Conservation (phyloP, 2,888 invertebrate species). For the Pollenia labialis region DNA sequence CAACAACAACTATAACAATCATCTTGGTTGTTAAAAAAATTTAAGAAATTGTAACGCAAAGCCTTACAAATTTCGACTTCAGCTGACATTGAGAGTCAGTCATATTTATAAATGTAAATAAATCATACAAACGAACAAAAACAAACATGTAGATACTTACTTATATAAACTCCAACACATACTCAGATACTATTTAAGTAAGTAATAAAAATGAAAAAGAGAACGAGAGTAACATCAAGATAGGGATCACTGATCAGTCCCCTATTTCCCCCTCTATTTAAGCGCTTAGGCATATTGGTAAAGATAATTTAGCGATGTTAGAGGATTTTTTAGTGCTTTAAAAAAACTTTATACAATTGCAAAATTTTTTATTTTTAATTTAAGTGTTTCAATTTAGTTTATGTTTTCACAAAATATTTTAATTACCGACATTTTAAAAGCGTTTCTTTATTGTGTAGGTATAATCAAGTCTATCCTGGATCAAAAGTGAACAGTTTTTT, state of each 20-base stretch:
- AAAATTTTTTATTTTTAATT: too few relatives aligned
- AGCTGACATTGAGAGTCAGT: conserved; percentile 68
- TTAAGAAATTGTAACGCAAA: conserved; percentile 49
- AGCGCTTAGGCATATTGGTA: neutral
- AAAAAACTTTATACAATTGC: too few relatives aligned
- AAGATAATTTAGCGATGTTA: neutral
- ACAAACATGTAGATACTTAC: neutral
- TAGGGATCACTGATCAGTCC: neutral
- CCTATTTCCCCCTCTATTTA: neutral
- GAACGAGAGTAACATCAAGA: conserved; percentile 26
- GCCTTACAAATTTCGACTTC: conserved; percentile 65
- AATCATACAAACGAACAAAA: conserved; percentile 12
- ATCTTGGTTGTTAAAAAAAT: conserved; percentile 1
- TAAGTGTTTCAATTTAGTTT: too few relatives aligned
- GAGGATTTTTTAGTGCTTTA: neutral
- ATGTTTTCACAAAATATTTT: too few relatives aligned
- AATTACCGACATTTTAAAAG: too few relatives aligned
- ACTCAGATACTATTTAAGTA: neutral
- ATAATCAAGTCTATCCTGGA: too few relatives aligned
- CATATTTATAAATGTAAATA: conserved; percentile 43
- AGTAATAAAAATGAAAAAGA: conserved; percentile 6
- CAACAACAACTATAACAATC: conserved; percentile 51
- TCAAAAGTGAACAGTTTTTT: too few relatives aligned
- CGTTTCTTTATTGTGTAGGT: too few relatives aligned
- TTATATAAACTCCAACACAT: neutral